Evolutionary conservation across 2,113 vertebrate species (phyloP), one percentile per base, ranked within the genome.

Genomic region (Poeciliopsis retropinna): DNA sequence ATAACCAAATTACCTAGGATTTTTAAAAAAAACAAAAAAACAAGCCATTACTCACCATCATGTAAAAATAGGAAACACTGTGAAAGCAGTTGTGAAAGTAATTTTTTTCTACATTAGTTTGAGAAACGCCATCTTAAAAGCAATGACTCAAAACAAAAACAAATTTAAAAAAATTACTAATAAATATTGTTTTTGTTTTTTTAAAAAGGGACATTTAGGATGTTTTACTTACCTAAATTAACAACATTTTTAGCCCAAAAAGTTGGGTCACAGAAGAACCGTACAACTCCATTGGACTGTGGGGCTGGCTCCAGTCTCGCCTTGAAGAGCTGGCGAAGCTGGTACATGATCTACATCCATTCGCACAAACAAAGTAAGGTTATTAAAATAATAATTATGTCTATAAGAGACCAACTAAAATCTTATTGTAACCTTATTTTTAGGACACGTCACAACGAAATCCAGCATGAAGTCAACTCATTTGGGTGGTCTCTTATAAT

Each of bases 221-320:
- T 12, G 0, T 27, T 37, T 19, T 14, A 39, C 96, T 95, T 90
- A 99, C 98, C 98, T 90, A 99, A 91, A 89, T 99, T 99, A 60
- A 98, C 96, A 28, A 99, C 97, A 2, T 99, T 99, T 95, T 99
- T 99, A 80, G 98, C 98, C 98, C 98, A 99, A 92, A 99, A 99
- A 0, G 97, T 99, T 30, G 98, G 98, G 84, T 99, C 98, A 81
- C 98, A 99, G 81, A 98, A 98, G 92, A 99, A 99, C 70, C 97
- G 96, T 32, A 99, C 95, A 0, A 96, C 96, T 79, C 98, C 98
- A 30, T 99, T 98, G 83, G 96, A 96, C 88, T 96, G 96, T 2
- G 98, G 98, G 3, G 96, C 97, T 1, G 97, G 96, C 70, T 99
- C 98, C 70, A 98, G 95, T 0, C 97, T 94, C 0, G 97, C 97